Conservation (phyloP, 2,113 vertebrate species). For the Rhinolophus sinicus region DNA sequence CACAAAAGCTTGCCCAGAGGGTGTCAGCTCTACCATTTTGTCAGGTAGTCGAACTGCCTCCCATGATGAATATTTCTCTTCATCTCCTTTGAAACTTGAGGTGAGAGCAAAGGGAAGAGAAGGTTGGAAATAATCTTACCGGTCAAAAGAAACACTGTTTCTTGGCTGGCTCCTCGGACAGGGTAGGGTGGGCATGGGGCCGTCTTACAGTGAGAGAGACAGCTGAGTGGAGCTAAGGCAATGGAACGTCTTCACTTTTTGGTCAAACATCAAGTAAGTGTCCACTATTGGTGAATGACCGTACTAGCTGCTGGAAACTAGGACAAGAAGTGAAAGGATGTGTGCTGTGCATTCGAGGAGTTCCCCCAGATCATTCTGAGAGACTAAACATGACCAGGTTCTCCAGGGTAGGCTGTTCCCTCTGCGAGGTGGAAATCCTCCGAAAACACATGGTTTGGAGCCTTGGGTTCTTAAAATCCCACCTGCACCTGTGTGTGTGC, state of each 20-base stretch:
- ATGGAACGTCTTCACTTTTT: neutral
- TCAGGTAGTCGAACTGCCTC: neutral
- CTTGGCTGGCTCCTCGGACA: neutral
- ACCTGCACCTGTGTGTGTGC: fast-evolving
- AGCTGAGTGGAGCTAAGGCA: neutral
- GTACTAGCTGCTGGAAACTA: neutral
- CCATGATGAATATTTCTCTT: constrained; percentile 12
- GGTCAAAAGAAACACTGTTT: neutral
- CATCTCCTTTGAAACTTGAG: constrained; percentile 40
- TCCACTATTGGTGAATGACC: neutral
- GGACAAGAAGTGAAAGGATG: neutral
- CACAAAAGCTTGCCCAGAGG: neutral
- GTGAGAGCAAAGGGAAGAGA: neutral
- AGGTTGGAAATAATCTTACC: neutral
- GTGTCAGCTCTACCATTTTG: neutral
- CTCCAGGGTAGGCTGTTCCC: neutral
- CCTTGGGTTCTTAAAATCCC: neutral
- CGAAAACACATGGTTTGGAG: neutral
- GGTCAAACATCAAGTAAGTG: neutral
- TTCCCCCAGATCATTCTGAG: no score
- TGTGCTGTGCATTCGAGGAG: neutral
- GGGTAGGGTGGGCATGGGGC: fast-evolving
- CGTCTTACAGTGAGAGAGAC: no score
- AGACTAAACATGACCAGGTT: neutral
- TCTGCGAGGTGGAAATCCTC: neutral